Evolutionary conservation across 2,888 invertebrate genomes (phyloP), one percentile per base, ranked within the genome.

Genomic region (Aricia artaxerxes): DNA sequence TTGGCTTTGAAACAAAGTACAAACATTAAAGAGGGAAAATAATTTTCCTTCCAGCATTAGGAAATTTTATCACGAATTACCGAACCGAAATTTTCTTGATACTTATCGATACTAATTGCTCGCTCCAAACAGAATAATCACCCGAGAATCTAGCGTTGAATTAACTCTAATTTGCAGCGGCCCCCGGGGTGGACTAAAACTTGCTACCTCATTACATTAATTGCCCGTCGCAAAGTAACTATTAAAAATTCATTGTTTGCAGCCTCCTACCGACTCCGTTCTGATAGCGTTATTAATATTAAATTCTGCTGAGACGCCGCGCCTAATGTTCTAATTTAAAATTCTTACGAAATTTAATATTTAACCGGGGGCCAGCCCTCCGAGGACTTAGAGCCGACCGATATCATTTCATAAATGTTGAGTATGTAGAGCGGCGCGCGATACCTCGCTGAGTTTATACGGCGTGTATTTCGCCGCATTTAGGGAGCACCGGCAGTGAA

Each of bases 331-430:
- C 88, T 90, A 89, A 93, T 93, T 92, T 94, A 90, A 93, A 93
- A 93, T 93, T 92, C 92, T 91, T 90, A 89, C 88, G 87, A 89
- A 92, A 93, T 90, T 93, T 92, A 92, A 92, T 92, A 94, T 93
- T 94, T 92, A 89, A 93, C 87, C 85, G 87, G 87, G 76, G 87
- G 85, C 85, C 83, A 84, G 85, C 87, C 89, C 89, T 89, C 86
- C 83, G 86, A 88, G 88, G 88, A 87, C 86, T 83, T 83, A 85
- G 83, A 84, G 85, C 85, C 86, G 87, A 86, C 86, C 84, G 83
- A 87, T 87, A 89, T 85, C 85, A 84, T 84, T 82, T 83, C 82
- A 82, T 84, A 82, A 84, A 82, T 82, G 85, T 86, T 83, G 90
- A 86, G 86, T 86, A 87, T 89, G 89, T 90, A 89, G 90, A 90